Base-by-base conservation (phyloP, 2,797 vertebrate genomes). In the Sebastes umbrosus region DNA sequence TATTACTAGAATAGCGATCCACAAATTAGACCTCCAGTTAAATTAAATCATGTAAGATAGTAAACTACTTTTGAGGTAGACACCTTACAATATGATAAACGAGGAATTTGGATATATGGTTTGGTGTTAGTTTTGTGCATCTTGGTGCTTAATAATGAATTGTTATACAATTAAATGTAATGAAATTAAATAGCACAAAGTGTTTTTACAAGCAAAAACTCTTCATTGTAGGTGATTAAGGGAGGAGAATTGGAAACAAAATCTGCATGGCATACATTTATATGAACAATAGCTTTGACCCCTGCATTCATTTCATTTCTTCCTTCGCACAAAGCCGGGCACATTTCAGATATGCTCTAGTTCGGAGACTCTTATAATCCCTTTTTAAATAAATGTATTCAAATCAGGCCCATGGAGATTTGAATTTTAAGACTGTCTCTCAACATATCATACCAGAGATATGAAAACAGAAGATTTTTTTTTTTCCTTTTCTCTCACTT, bases 331-430 rank as follows among this genome's bases (percentile, higher is more conserved):
- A 79, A 73, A 73, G 39, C 7, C 54, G 27, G 66, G 29, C 59
- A 66, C 60, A 70, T 70, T 75, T 79, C 46, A 76, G 63, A 73
- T 39, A 76, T 31, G 69, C 69, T 73, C 63, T 10, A 32, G 14
- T 80, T 80, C 57, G 57, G 18, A 25, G 29, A 69, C 24, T 75
- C 11, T 34, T 67, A 43, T 65, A 79, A 75, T 79, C 77, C 60
- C 63, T 77, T 75, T 80, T 69, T 54, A 73, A 77, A 66, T 77
- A 65, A 59, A 32, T 80, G 31, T 20, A 52, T 52, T 77, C 13
- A 70, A 70, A 81, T 52, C 46, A n/a, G 46, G 46, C 20, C 46
- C 20, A 50, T 4, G 8, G 54, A 65, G 32, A 63, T 39, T 54
- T 67, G n/a, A 54, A 69, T 39, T 22, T 55, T 62, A 62, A 75